Evolutionary conservation across 1,140 invertebrate genomes (phyloP), one percentile per base, ranked within the genome.

Genomic region (Drosophila seguyi): DNA sequence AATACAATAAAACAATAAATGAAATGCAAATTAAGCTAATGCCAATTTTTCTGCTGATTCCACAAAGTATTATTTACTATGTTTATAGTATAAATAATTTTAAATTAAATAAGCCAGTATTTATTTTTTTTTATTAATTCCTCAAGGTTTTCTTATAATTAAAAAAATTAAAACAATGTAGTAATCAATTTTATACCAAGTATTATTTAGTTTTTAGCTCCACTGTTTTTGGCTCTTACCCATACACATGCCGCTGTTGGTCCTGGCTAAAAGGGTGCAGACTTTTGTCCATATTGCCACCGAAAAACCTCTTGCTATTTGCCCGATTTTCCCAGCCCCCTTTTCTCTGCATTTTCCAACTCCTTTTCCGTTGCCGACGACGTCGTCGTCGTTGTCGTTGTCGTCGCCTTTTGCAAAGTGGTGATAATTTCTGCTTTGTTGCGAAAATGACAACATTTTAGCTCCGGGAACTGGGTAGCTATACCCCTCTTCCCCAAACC

Each of bases 361-460:
- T 66, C 61, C 71, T 75, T 75, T 67, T 52, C 45, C 73, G 55
- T 34, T 18, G 53, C 25, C 36, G 62, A 38, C 34, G 39, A 65
- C 60, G 57, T 58, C 45, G 61, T 63, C 59, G 61, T 63, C 59
- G 62, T 61, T 48, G 61, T 57, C 62, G 62, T 66, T 74, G 77
- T 72, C 78, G 68, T 83, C 67, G 77, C 79, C 87, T 87, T 81
- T 91, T 88, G 72, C 87, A 91, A 91, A 91, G 87, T 91, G 83
- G 87, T 91, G 87, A 87, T 91, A 91, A 91, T 91, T 91, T 91
- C 87, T 76, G 81, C 87, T 88, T 90, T 88, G 84, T 88, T 88
- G 84, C 85, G 65, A 88, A 88, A 88, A 88, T 88, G 80, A 88
- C 84, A 88, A 84, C 85, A 90, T 88, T 88, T 81, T 88, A 88